These are phyloP conservation scores for Albula goreensis DNA, from an alignment of 2,113 vertebrate genomes.

Conservation along the genomic window DNA sequence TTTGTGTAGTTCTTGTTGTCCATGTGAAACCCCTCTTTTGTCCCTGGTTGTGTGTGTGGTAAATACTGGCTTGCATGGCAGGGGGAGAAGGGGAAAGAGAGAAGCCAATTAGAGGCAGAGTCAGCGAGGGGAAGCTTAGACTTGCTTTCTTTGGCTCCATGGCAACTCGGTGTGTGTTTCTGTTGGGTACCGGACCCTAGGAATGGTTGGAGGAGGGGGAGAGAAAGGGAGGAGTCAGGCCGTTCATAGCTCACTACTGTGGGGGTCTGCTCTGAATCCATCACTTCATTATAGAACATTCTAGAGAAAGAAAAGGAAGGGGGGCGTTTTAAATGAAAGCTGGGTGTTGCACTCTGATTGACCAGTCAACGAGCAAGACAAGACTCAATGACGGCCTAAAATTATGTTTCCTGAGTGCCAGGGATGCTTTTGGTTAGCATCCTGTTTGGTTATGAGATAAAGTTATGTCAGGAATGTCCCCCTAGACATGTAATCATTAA, in stretches of 20 bases:
- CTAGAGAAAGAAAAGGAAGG: background rate
- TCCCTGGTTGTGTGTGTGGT: background rate
- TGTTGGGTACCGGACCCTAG: background rate
- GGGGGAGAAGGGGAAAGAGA: background rate
- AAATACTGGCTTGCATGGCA: background rate
- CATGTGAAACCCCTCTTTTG: background rate
- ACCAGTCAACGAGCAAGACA: too few species aligned
- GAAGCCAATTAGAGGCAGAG: background rate
- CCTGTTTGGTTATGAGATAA: too few species aligned
- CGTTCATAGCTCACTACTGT: slow-evolving; percentile 1
- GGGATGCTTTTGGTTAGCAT: too few species aligned
- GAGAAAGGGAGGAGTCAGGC: background rate
- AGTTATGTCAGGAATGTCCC: too few species aligned
- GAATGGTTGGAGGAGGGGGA: background rate
- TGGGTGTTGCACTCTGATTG: too few species aligned
- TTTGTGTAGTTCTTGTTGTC: background rate
- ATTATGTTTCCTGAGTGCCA: too few species aligned
- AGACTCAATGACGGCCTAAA: too few species aligned
- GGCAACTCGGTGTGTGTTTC: slow-evolving; percentile 11
- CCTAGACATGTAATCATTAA: too few species aligned
- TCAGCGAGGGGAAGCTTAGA: background rate
- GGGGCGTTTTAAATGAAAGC: too few species aligned
- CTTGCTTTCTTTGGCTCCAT: background rate
- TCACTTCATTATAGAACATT: background rate
- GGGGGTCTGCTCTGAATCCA: background rate